Evolutionary conservation across 1,140 invertebrate species (phyloP), one percentile per base, ranked within the genome.

Genomic region (Leptinotarsa defecta): DNA sequence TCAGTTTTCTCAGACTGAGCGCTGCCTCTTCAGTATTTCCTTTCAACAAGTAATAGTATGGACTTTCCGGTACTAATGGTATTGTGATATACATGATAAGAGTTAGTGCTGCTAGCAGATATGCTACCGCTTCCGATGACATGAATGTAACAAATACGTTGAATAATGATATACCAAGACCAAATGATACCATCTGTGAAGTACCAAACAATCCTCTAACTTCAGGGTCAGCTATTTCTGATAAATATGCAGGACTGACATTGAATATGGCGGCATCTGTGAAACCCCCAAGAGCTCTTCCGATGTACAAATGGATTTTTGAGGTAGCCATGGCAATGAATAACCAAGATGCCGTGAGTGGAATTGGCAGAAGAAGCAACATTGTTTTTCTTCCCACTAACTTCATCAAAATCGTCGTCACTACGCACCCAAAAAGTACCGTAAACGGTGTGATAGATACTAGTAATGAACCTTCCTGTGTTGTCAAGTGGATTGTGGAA

Each of bases 21-120:
- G 68, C 74, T 3, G 76, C 78, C 52, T 73, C 67, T 19, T 70
- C 71, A 5, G 22, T 15, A 8, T 77, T 48, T 13, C 67, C 69
- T 27, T 34, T 65, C 69, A 79, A 71, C 22, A 80, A 48, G 4
- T 57, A 73, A 64, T 49, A 78, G 68, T 78, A 80, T 1, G 79
- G 79, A 48, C 69, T 77, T 64, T 78, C 77, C 3, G 79, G 79
- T 74, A 79, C 68, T 4, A 48, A 64, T 6, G 74, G 20, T 68
- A 80, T 77, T 11, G 61, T 68, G 13, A 73, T 20, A 11, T 77
- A 72, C 34, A 75, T 75, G 1, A 77, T 11, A 13, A 78, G n/a
- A 15, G 77, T 77, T 19, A 78, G 2, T 8, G 49, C 22, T 4
- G 67, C 4, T 20, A 70, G 70, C 24, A 78, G 64, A 27, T 22